A percentile compares a stretch with the other conserved stretches of the same genome.
phyloP scores from a whole-genome alignment of 1,140 invertebrate species.

The Sinella curviseta region DNA sequence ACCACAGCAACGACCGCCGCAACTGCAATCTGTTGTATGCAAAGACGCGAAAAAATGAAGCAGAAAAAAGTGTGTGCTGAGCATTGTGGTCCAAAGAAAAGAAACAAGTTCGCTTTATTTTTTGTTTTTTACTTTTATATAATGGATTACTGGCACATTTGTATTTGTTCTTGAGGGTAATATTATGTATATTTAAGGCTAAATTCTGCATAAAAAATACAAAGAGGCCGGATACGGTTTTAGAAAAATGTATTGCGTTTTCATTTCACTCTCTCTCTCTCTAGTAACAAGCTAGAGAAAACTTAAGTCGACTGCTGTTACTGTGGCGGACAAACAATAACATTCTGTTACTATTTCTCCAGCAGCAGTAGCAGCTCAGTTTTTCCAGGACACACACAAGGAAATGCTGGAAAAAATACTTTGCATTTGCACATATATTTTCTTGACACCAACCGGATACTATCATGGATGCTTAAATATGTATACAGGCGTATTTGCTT shows the following conservation, averaged over 20 bases:
- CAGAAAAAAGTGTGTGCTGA: no score
- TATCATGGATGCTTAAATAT: background rate
- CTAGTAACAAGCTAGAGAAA: no score
- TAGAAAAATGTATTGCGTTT: background rate
- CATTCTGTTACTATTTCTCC: background rate
- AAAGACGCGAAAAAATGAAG: no score
- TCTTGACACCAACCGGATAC: constrained; percentile 21
- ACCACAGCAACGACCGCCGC: no score
- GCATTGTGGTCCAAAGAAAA: no score
- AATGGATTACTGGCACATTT: constrained; percentile 8
- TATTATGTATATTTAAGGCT: background rate
- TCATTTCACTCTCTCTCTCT: background rate
- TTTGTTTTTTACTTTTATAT: background rate
- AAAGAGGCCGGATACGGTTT: background rate
- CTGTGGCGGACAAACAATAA: background rate
- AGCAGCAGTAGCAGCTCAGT: no score
- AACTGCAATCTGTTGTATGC: no score
- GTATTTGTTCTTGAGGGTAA: background rate
- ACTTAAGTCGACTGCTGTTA: no score
- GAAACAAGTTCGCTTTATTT: no score
- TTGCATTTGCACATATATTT: constrained; percentile 21
- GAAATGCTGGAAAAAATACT: constrained; percentile 10
- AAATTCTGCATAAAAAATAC: background rate
- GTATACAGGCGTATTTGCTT: background rate
- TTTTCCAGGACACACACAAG: background rate